Percentiles rank a stretch among this genome's conserved stretches.
Evolutionary conservation across 1,140 invertebrate genomes (phyloP).

Genomic region (Aporrectodea caliginosa): DNA sequence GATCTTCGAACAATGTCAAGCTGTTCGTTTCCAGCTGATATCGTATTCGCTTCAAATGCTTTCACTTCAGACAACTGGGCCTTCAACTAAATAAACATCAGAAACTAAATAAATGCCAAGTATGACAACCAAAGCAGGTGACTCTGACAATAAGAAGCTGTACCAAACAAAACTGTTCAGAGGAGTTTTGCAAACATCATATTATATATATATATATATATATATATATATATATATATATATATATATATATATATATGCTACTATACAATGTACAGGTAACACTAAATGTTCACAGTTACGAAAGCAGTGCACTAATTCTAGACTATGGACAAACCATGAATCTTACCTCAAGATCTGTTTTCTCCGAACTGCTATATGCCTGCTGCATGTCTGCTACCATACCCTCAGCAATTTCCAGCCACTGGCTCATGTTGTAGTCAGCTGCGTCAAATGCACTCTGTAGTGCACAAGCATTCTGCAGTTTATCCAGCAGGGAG

Average conservation of each 20-base stretch:
- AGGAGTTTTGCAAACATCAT: too few species aligned
- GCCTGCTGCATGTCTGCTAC: neutral
- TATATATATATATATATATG: too few species aligned
- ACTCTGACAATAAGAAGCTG: neutral
- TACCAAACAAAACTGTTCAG: too few species aligned
- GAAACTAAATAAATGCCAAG: too few species aligned
- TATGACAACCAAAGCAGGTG: too few species aligned
- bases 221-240: too few species aligned
- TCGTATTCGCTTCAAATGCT: neutral
- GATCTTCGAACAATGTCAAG: neutral
- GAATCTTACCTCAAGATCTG: constrained; percentile 1
- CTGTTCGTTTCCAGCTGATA: neutral
- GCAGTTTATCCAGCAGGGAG: neutral
- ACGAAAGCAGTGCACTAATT: too few species aligned
- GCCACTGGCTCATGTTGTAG: neutral
- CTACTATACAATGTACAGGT: too few species aligned
- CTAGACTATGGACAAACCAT: too few species aligned
- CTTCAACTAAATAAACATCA: too few species aligned
- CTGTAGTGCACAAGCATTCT: neutral
- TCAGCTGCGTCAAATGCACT: neutral
- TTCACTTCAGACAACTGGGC: neutral
- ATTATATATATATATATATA: too few species aligned
- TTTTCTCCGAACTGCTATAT: neutral
- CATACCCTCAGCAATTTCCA: neutral
- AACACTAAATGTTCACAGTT: too few species aligned